Conservation (phyloP, 2,888 invertebrate genomes). For the Erynnis tages region DNA sequence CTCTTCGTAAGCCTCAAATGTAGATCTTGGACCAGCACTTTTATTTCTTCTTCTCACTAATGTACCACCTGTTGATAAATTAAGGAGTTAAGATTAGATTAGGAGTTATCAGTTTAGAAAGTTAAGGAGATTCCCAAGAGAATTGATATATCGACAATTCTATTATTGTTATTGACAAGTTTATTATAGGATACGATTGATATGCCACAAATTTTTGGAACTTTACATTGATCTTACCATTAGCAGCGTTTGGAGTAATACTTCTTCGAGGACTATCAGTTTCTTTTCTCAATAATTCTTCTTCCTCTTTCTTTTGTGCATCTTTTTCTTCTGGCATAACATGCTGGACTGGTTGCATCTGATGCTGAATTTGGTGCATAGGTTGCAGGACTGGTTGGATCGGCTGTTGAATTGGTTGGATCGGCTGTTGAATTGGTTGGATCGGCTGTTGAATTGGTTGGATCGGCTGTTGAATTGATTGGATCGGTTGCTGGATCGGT, state of each 20-base stretch:
- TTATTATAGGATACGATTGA: no score
- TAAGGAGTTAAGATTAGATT: no score
- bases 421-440: slow-evolving; percentile 34
- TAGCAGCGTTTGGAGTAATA: slow-evolving; percentile 71
- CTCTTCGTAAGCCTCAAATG: slow-evolving; percentile 94
- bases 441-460: slow-evolving; percentile 34
- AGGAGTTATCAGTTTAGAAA: no score
- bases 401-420: slow-evolving; percentile 28
- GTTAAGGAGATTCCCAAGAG: no score
- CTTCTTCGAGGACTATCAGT: slow-evolving; percentile 73
- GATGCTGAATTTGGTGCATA: slow-evolving; percentile 30
- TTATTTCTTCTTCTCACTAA: slow-evolving; percentile 83
- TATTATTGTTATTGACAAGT: no score
- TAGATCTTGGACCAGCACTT: slow-evolving; percentile 85
- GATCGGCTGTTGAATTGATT: slow-evolving; percentile 31
- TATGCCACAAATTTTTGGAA: no score
- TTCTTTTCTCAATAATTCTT: slow-evolving; percentile 65
- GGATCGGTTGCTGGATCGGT: slow-evolving; percentile 33
- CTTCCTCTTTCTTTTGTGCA: slow-evolving; percentile 61
- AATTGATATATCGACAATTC: no score
- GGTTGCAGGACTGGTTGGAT: slow-evolving; percentile 35
- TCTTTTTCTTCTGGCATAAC: slow-evolving; percentile 40
- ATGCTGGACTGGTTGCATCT: slow-evolving; percentile 34
- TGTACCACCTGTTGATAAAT: slow-evolving; percentile 73
- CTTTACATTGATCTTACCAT: slow-evolving; percentile 47